Evolutionary conservation across 2,888 invertebrate species (phyloP).

Genomic region (Trichogramma dendrolimi): DNA sequence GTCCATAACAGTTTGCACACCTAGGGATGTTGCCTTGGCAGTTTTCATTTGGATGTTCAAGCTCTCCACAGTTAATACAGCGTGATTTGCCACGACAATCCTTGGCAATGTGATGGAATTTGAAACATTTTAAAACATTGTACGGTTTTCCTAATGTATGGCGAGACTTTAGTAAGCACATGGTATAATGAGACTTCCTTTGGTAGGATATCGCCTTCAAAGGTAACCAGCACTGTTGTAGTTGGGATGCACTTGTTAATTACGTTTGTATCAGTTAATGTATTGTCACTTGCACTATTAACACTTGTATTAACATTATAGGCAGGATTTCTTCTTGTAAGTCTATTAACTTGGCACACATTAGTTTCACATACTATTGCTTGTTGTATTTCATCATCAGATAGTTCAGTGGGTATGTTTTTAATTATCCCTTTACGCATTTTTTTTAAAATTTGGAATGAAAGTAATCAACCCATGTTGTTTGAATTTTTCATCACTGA

Average conservation of each 20-base stretch:
- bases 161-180: background rate
- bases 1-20: conserved; percentile 16
- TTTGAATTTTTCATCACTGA: conserved; percentile 1
- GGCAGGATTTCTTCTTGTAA: conserved; percentile 11
- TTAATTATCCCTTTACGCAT: conserved; percentile 10
- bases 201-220: conserved; percentile 7
- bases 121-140: conserved; percentile 10
- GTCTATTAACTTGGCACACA: background rate
- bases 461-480: conserved; percentile 1
- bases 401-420: conserved; percentile 1
- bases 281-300: no score
- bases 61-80: conserved; percentile 11
- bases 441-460: conserved; percentile 13
- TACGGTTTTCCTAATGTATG: conserved; percentile 8
- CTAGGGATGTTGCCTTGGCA: conserved; percentile 2
- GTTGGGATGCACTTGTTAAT: conserved; percentile 19
- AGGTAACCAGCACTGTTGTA: conserved; percentile 5
- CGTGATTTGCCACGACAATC: conserved; percentile 2
- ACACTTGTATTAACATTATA: no score
- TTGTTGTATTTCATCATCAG: background rate
- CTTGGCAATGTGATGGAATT: conserved; percentile 9
- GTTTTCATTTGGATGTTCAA: conserved; percentile 3
- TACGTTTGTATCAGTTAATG: background rate
- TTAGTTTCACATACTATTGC: background rate
- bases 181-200: background rate